Evolutionary conservation across 2,888 invertebrate species (phyloP), one percentile per base, ranked within the genome.

Genomic region (Pachycephus smyrnensis): DNA sequence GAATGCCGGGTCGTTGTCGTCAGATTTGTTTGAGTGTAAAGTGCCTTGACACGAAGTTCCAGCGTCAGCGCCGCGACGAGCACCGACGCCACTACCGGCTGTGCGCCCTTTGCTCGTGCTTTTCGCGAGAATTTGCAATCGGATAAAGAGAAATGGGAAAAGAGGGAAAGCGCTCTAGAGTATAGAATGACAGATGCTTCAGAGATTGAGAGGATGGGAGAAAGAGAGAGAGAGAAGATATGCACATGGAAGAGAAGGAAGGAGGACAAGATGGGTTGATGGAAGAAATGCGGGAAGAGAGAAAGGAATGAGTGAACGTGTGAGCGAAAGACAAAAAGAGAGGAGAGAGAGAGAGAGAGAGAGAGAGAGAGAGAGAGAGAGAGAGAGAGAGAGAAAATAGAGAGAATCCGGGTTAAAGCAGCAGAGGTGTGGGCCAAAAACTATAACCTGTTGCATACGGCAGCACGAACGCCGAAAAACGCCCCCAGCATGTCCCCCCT

Each of bases 391-490:
- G 77, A 73, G 75, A 75, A 55, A 69, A 40, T 31, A 36, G 77
- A 15, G 81, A 81, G 81, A 75, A n/a, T 37, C 12, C 71, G n/a
- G 71, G 4, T n/a, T 30, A 69, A 40, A 40, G 40, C 40, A 69
- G 73, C 84, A 83, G 86, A 88, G 86, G 89, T 88, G 89, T 88
- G 88, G 90, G 90, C 90, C 91, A 91, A 91, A 91, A 91, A 91
- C 91, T 90, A 89, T 90, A 90, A 91, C 91, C 90, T 91, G 91
- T 91, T 90, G 91, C 90, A 84, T 81, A 84, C 83, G 87, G 83
- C 89, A 86, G 88, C 84, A 86, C 88, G 90, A 88, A 87, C 86
- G 84, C 88, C 89, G 89, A 90, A 90, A 90, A 90, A 89, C 90
- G 89, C 90, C 89, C 87, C 88, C 84, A 88, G 90, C 89, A 84